These are phyloP conservation scores for Timema cristinae DNA, from an alignment of 2,888 invertebrate genomes.

Conservation along the genomic window DNA sequence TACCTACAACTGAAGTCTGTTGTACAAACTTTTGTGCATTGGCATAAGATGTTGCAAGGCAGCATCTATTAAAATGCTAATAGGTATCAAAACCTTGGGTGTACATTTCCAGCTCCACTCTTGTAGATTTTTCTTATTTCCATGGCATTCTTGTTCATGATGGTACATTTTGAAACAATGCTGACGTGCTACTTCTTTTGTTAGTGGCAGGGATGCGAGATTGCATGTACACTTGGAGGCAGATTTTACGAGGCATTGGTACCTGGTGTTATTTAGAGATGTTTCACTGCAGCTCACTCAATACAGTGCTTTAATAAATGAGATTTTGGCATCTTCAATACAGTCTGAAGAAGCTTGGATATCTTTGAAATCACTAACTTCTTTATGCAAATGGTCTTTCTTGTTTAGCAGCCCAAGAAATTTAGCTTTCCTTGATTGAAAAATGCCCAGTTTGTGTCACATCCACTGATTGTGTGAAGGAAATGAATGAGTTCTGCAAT, in stretches of 20 bases:
- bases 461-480: slow-evolving; percentile 2
- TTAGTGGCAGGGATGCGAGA: background rate
- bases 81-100: no score
- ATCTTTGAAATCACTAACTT: background rate
- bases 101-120: no score
- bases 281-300: background rate
- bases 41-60: no score
- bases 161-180: no score
- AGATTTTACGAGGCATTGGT: background rate
- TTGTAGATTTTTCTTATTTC: no score
- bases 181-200: background rate
- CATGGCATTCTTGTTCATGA: no score
- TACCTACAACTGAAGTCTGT: no score
- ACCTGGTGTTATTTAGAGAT: background rate
- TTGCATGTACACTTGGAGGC: background rate
- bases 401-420: background rate
- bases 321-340: background rate
- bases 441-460: background rate
- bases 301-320: background rate
- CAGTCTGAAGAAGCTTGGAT: background rate
- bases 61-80: no score
- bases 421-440: background rate
- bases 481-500: background rate
- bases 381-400: background rate
- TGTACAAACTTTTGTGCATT: no score